Evolutionary conservation across 2,113 vertebrate species (phyloP), one percentile per base, ranked within the genome.

Genomic region (Cyphomyrus discorhynchus): DNA sequence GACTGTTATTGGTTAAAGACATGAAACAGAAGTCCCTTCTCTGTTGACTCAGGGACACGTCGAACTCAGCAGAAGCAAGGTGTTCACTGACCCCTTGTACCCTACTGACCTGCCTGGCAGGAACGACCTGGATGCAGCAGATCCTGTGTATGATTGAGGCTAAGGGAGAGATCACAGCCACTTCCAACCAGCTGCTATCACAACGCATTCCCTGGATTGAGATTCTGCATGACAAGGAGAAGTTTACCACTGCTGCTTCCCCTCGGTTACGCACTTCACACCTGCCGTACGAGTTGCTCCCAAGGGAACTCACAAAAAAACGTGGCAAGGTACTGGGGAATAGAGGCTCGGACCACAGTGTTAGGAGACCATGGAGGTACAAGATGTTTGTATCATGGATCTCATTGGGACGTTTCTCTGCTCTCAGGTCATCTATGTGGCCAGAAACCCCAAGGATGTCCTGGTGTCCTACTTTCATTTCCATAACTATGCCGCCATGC

Each of bases 91-190:
- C 39, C 77, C 35, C 31, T 82, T 82, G 52, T 53, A 5, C 52
- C 39, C 17, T 21, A 6, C 77, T 49, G 11, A 27, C 10, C 11
- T 89, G 70, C 86, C 82, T 89, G 42, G 47, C 91, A 95, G 94
- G 95, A 1, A 95, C 94, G 9, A 93, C 94, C 85, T 95, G 94
- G 94, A 92, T 95, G 93, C 94, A 94, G 90, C 94, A 95, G 90
- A 95, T 95, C 86, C 88, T 95, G 24, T 89, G 90, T 89, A 91
- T 94, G 47, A 92, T 95, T 0, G 90, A 94, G 86, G 91, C 91
- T 0, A 92, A 93, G 47, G 94, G 94, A 1, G 92, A 94, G 9
- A 13, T 91, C 74, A 86, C 45, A 0, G 89, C 87, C 46, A 66
- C 90, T 24, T 19, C 50, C 19, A 53, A 35, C 42, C 47, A 70